phyloP scores from a whole-genome alignment of 53 echinoderm and acorn worm species.

The Antedon mediterranea region DNA sequence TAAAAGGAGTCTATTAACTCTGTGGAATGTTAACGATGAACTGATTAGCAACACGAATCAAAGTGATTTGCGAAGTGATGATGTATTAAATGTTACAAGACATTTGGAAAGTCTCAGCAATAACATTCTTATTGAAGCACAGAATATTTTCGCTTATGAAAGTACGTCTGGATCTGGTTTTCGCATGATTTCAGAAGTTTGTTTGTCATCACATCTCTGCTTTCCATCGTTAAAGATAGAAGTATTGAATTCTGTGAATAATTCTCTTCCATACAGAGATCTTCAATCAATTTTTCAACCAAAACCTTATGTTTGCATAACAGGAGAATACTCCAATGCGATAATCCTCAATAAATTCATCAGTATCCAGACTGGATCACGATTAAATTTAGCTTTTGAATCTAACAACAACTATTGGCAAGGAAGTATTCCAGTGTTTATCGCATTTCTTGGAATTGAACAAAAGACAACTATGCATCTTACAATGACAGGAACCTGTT shows the following conservation, averaged over 20 bases:
- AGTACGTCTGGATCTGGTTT: neutral
- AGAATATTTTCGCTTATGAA: neutral
- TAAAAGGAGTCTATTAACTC: neutral
- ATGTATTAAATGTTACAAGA: neutral
- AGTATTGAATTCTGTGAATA: neutral
- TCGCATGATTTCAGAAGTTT: neutral
- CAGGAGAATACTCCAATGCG: neutral
- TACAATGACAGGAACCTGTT: neutral
- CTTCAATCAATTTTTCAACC: neutral
- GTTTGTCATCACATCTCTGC: neutral
- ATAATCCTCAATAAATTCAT: neutral
- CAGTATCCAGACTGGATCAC: neutral
- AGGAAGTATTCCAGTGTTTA: neutral
- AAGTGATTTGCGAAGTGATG: neutral
- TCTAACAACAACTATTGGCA: neutral
- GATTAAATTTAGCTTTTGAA: neutral
- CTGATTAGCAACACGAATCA: neutral
- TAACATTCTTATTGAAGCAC: neutral
- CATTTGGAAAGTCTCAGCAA: neutral
- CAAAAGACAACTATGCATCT: neutral
- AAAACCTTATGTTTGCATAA: neutral
- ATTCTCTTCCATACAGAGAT: neutral
- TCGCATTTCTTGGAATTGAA: neutral
- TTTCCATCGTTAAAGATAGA: neutral
- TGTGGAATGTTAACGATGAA: neutral